These are phyloP conservation scores for Dendrolimus punctatus DNA, from an alignment of 1,140 invertebrate genomes.

Conservation along the genomic window DNA sequence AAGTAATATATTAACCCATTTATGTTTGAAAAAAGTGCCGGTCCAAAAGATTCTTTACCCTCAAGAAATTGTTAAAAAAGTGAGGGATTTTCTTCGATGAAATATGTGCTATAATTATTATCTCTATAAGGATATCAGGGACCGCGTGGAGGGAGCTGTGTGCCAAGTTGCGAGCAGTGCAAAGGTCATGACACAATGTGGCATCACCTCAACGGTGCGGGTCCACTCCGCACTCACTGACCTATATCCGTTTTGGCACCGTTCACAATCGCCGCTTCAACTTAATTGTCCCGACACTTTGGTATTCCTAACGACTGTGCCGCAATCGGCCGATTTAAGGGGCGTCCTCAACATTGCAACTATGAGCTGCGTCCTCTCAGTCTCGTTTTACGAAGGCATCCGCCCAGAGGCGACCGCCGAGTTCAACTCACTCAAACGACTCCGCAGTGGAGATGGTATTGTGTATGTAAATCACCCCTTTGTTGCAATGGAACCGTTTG, in stretches of 20 bases:
- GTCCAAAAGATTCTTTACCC: too few relatives aligned
- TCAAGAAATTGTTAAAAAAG: too few relatives aligned
- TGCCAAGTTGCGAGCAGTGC: slow-evolving; percentile 37
- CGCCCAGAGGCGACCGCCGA: slow-evolving; percentile 23
- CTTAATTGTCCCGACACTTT: slow-evolving; percentile 68
- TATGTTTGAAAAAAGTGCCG: too few relatives aligned
- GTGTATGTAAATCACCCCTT: slow-evolving; percentile 29
- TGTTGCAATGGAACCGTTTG: slow-evolving; percentile 31
- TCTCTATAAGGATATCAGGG: slow-evolving; percentile 5
- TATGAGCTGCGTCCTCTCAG: slow-evolving; percentile 26
- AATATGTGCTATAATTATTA: too few relatives aligned
- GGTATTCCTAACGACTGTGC: slow-evolving; percentile 64
- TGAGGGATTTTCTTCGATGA: too few relatives aligned
- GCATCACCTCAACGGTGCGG: slow-evolving; percentile 42
- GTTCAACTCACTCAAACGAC: slow-evolving; percentile 22
- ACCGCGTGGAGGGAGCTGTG: slow-evolving; percentile 13
- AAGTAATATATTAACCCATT: too few relatives aligned
- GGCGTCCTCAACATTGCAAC: slow-evolving; percentile 39
- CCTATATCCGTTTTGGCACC: slow-evolving; percentile 69
- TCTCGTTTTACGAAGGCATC: slow-evolving; percentile 36
- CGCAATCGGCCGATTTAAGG: slow-evolving; percentile 64
- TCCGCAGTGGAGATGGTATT: slow-evolving; percentile 37
- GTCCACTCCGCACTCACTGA: slow-evolving; percentile 58
- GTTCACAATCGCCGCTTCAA: slow-evolving; percentile 67
- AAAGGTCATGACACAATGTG: slow-evolving; percentile 31